Percentiles rank a stretch among this genome's conserved stretches.
These are phyloP conservation scores for Leptestheria dahalacensis DNA, from an alignment of 1,140 invertebrate genomes.

Conservation along the genomic window DNA sequence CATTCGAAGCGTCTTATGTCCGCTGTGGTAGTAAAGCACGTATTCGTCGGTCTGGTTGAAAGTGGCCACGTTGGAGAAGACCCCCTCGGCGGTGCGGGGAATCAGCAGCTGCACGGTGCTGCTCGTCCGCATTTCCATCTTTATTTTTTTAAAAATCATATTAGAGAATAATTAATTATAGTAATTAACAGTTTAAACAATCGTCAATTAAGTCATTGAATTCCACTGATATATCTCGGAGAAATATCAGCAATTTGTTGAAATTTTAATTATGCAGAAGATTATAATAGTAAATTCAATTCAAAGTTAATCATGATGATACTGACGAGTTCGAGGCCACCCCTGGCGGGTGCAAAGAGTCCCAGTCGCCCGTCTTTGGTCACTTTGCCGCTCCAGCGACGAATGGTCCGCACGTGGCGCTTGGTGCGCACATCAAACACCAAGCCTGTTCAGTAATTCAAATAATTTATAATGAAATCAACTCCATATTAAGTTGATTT, in stretches of 20 bases:
- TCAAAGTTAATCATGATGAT: too few species aligned
- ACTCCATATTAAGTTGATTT: too few species aligned
- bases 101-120: conserved; percentile 32
- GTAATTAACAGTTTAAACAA: too few species aligned
- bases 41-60: conserved; percentile 91
- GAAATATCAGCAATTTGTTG: too few species aligned
- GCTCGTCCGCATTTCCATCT: conserved; percentile 31
- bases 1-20: conserved; percentile 76
- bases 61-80: conserved; percentile 85
- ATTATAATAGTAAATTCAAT: too few species aligned
- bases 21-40: conserved; percentile 91
- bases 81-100: conserved; percentile 71
- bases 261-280: too few species aligned
- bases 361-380: conserved; percentile 79
- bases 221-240: too few species aligned
- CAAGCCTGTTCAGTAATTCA: background rate
- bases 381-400: conserved; percentile 67
- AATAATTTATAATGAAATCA: background rate
- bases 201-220: too few species aligned
- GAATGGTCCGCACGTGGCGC: conserved; percentile 49
- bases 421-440: conserved; percentile 64
- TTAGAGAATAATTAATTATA: too few species aligned
- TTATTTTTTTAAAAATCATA: background rate
- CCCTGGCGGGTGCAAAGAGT: conserved; percentile 74
- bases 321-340: conserved; percentile 83